These are phyloP conservation scores for Aleiodes alternator DNA, from an alignment of 2,888 invertebrate genomes.

Conservation along the genomic window DNA sequence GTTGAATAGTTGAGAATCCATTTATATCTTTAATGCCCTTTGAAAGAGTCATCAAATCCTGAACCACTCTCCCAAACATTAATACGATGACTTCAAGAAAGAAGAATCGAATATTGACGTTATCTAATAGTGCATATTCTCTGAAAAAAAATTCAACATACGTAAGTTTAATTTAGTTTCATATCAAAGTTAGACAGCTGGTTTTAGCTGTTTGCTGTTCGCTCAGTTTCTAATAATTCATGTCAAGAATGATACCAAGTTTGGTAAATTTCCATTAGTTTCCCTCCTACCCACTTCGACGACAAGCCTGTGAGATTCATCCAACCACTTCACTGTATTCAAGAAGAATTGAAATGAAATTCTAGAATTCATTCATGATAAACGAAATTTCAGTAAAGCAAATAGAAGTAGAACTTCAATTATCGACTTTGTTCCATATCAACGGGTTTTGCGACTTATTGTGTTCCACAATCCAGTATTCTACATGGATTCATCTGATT, in stretches of 20 bases:
- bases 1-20: too few relatives aligned
- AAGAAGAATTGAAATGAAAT: constrained; percentile 10
- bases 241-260: constrained; percentile 24
- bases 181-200: constrained; percentile 26
- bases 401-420: constrained; percentile 41
- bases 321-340: constrained; percentile 19
- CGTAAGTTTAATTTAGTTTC: constrained; percentile 15
- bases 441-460: constrained; percentile 41
- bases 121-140: too few relatives aligned
- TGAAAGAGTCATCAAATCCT: too few relatives aligned
- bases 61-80: too few relatives aligned
- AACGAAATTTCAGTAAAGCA: constrained; percentile 33
- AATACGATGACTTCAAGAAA: too few relatives aligned
- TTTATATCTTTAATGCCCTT: too few relatives aligned
- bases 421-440: constrained; percentile 45
- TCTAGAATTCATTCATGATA: constrained; percentile 35
- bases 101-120: too few relatives aligned
- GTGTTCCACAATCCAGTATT: background rate
- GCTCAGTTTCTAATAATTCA: constrained; percentile 35
- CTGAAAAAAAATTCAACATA: background rate
- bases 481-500: too few relatives aligned
- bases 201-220: constrained; percentile 19
- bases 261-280: constrained; percentile 29
- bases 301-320: constrained; percentile 8
- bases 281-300: constrained; percentile 8